Conservation (phyloP, 1,140 invertebrate species). For the Subanguina moxae region DNA sequence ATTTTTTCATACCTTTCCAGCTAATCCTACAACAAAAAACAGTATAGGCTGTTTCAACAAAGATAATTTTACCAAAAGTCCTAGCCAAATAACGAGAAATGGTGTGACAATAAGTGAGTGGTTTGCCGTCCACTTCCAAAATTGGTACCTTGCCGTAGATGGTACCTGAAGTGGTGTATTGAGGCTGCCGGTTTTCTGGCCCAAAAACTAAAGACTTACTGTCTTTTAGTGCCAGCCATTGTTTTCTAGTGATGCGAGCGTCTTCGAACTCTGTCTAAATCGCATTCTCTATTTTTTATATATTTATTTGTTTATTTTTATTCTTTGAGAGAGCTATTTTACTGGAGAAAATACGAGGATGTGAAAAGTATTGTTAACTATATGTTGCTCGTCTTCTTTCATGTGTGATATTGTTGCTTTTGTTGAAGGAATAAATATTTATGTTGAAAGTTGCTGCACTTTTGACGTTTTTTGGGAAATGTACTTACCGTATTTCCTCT, state of each 20-base stretch:
- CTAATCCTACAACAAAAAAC: constrained; percentile 19
- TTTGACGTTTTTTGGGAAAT: too few species aligned
- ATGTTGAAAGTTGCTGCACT: too few species aligned
- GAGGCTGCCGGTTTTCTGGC: background rate
- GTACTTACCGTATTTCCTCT: too few species aligned
- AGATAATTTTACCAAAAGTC: constrained; percentile 23
- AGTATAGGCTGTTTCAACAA: background rate
- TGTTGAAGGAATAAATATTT: too few species aligned
- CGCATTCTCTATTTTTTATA: too few species aligned
- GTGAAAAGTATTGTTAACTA: too few species aligned
- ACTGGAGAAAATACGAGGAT: too few species aligned
- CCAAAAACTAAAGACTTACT: constrained; percentile 3
- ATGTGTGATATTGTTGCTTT: too few species aligned
- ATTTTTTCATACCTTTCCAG: constrained; percentile 4
- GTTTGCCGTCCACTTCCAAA: constrained; percentile 39
- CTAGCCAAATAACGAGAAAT: constrained; percentile 41
- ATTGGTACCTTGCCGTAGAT: constrained; percentile 42
- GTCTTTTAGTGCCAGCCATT: constrained; percentile 44
- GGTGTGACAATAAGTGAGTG: constrained; percentile 30
- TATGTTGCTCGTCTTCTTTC: too few species aligned
- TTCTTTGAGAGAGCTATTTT: too few species aligned
- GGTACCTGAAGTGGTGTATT: constrained; percentile 23
- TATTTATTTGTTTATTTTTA: too few species aligned
- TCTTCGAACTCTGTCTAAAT: constrained; percentile 22
- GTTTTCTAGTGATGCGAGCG: constrained; percentile 31